Conservation (phyloP, 1,140 invertebrate species). For the Pararge aegeria region DNA sequence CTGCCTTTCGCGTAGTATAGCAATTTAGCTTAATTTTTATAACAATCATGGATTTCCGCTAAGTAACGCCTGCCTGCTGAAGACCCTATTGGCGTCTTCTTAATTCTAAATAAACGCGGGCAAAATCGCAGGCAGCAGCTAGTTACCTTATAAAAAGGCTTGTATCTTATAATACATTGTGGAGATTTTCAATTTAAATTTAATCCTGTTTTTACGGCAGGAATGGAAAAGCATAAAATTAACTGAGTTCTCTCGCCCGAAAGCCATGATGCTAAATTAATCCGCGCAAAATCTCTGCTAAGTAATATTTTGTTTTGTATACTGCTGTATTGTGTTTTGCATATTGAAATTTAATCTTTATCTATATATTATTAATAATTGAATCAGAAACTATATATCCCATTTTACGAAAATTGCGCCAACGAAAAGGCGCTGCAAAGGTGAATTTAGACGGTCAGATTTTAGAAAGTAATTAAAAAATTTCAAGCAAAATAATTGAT, state of each 20-base stretch:
- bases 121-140: no score
- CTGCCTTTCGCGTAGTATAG: no score
- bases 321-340: background rate
- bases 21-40: no score
- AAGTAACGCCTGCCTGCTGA: no score
- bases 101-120: no score
- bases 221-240: constrained; percentile 9
- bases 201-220: constrained; percentile 5
- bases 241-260: background rate
- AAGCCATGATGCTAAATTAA: constrained; percentile 7
- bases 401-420: no score
- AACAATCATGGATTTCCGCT: no score
- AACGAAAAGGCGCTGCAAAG: no score
- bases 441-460: no score
- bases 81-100: no score
- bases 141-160: background rate
- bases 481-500: no score
- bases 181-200: constrained; percentile 4
- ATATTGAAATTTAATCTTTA: background rate
- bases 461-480: no score
- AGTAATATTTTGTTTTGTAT: background rate
- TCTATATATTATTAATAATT: background rate
- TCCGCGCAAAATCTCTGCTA: constrained; percentile 3
- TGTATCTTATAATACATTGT: background rate
- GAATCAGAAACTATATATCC: background rate